Conservation (phyloP, 2,797 vertebrate genomes). For the Lepus oiostolus region DNA sequence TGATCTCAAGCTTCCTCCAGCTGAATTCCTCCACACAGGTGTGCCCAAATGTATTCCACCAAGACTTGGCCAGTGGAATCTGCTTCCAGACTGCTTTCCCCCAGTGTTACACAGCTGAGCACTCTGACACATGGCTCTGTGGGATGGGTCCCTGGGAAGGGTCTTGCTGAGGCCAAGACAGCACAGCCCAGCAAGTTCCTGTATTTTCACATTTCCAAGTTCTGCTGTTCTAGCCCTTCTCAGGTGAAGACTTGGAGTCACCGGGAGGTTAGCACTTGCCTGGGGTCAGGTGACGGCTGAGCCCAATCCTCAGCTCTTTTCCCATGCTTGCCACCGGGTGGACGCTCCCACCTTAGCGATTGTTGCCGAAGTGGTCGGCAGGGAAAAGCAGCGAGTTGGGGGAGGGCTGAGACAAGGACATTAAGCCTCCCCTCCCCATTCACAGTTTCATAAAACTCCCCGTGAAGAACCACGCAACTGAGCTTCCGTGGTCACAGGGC, state of each 20-base stretch:
- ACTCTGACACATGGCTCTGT: not conserved
- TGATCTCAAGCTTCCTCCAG: no score
- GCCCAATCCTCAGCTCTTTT: not conserved
- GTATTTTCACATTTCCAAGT: no score
- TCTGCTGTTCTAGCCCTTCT: no score
- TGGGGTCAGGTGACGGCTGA: not conserved
- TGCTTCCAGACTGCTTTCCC: not conserved
- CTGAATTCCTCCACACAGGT: no score
- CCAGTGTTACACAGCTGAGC: not conserved
- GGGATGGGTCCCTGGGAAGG: not conserved
- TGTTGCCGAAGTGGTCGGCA: not conserved
- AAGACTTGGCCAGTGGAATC: no score
- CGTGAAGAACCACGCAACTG: not conserved
- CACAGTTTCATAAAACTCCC: not conserved
- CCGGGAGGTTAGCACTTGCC: no score
- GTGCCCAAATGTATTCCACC: no score
- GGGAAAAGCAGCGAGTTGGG: not conserved
- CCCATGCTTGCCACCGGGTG: accelerated
- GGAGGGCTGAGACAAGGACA: accelerated
- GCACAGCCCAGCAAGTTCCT: no score
- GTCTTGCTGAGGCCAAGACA: accelerated
- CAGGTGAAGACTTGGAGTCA: no score
- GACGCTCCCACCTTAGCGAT: not conserved
- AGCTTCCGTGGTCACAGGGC: not conserved
- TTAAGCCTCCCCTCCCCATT: not conserved